Evolutionary conservation across 2,113 vertebrate species (phyloP).

Genomic region (Hypomesus transpacificus): DNA sequence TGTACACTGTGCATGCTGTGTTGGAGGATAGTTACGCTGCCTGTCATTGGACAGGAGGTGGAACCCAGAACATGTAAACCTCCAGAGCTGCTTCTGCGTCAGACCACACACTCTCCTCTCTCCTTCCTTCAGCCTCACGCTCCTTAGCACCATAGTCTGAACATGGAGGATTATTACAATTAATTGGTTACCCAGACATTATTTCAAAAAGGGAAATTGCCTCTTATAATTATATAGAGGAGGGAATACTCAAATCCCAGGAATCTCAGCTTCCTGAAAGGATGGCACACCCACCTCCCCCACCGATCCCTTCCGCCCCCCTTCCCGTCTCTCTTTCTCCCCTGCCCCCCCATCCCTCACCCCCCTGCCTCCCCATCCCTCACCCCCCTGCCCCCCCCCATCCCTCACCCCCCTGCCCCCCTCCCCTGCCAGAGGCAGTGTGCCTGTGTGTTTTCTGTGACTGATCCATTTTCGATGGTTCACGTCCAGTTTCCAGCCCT

Average conservation of each 20-base stretch:
- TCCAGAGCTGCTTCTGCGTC: too few species aligned
- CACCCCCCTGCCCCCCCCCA: constrained; percentile 27
- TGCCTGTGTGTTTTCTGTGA: constrained; percentile 68
- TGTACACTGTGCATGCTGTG: not conserved
- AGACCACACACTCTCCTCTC: too few species aligned
- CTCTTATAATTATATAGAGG: constrained; percentile 73
- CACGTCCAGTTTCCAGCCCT: not conserved
- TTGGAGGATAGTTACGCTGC: too few species aligned
- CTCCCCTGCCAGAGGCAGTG: constrained; percentile 26
- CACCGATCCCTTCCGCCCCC: constrained; percentile 3
- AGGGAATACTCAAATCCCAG: constrained; percentile 74
- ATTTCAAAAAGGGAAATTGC: constrained; percentile 76
- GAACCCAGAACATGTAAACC: too few species aligned
- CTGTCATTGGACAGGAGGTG: too few species aligned
- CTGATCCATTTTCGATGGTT: constrained; percentile 67
- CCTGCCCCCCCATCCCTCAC: not conserved
- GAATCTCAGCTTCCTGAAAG: constrained; percentile 73
- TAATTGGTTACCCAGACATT: constrained; percentile 74
- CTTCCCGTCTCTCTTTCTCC: not conserved
- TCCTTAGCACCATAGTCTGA: constrained; percentile 56
- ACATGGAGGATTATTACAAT: constrained; percentile 69
- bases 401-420: constrained; percentile 36
- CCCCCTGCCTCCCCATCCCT: not conserved
- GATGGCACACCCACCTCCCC: constrained; percentile 47
- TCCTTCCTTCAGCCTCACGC: too few species aligned